Evolutionary conservation across 2,888 invertebrate genomes (phyloP).

Genomic region (Drosophila peninsularis): DNA sequence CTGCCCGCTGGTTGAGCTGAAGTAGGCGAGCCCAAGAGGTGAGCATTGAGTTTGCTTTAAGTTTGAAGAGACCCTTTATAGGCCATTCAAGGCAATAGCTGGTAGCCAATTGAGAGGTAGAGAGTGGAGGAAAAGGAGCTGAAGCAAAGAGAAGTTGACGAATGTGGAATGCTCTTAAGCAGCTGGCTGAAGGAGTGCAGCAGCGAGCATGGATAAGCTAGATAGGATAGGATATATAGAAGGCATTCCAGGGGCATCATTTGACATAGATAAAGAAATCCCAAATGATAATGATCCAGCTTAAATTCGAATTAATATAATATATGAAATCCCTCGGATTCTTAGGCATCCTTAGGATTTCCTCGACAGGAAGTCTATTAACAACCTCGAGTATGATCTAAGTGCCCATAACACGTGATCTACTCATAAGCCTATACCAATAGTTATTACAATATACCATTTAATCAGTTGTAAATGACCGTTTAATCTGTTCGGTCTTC

Average conservation of each 20-base stretch:
- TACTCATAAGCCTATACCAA: background rate
- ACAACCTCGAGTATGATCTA: too few species aligned
- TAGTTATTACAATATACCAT: background rate
- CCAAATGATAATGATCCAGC: too few species aligned
- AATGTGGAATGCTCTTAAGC: background rate
- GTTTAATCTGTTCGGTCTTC: background rate
- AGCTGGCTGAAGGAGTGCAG: background rate
- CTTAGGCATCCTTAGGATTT: background rate
- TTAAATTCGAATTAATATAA: too few species aligned
- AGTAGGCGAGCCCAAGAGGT: background rate
- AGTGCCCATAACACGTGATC: background rate
- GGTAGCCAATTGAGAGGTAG: slow-evolving; percentile 1
- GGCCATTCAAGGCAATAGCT: slow-evolving; percentile 20
- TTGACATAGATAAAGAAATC: background rate
- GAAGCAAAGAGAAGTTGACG: background rate
- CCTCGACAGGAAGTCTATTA: too few species aligned
- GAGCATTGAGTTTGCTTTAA: slow-evolving; percentile 17
- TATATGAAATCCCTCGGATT: too few species aligned
- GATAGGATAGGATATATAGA: too few species aligned
- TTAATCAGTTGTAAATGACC: background rate
- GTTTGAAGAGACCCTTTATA: slow-evolving; percentile 37
- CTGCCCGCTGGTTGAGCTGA: background rate
- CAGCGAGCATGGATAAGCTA: too few species aligned
- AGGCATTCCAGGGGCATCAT: background rate
- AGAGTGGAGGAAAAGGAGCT: background rate